Evolutionary conservation across 35 echinoderm and acorn worm genomes (phyloP).

Genomic region (Lytechinus variegatus): DNA sequence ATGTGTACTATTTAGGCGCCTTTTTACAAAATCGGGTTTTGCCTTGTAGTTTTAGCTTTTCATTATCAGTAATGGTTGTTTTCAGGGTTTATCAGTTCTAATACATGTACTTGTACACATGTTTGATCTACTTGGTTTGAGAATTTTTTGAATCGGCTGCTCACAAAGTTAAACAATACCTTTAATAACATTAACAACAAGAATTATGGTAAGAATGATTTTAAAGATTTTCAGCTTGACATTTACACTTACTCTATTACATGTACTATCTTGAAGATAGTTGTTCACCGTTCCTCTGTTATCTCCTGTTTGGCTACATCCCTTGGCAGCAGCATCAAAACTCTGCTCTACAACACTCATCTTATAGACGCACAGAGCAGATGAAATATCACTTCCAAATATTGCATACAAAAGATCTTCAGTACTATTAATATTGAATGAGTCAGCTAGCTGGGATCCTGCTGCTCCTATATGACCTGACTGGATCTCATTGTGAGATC

Average conservation of each 20-base stretch:
- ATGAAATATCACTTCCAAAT: conserved; percentile 1
- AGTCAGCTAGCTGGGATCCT: conserved; percentile 46
- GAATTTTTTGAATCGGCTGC: no score
- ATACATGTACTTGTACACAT: no score
- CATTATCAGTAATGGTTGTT: no score
- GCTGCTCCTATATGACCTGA: conserved; percentile 60
- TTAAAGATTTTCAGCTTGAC: no score
- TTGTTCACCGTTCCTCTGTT: not conserved
- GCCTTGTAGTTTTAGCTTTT: no score
- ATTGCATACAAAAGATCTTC: conserved; percentile 55
- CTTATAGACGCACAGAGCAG: conserved; percentile 58
- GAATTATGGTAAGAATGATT: no score
- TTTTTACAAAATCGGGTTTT: no score
- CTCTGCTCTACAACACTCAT: conserved; percentile 49
- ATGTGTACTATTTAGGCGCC: no score
- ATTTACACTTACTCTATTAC: not conserved
- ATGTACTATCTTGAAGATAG: not conserved
- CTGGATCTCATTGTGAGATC: conserved; percentile 30
- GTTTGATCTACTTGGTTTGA: no score
- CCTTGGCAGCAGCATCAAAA: conserved; percentile 31
- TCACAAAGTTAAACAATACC: no score
- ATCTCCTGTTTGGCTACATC: not conserved
- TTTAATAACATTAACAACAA: no score
- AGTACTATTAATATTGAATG: not conserved
- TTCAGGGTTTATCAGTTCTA: no score